Base-by-base conservation (phyloP, 1,140 invertebrate genomes). In the Vanessa atalanta region DNA sequence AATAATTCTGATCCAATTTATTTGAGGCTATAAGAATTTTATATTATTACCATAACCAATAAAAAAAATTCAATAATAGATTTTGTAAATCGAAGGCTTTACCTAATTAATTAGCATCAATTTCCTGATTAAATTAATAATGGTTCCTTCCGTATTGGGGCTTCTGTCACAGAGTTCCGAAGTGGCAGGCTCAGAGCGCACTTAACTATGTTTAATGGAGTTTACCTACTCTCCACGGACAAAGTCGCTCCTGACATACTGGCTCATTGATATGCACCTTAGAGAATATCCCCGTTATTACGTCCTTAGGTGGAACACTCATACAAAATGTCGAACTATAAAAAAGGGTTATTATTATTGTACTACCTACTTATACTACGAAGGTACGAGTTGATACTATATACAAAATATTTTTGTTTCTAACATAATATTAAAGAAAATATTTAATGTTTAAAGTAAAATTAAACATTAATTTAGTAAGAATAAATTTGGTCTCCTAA, bases 121-220 rank as follows among this genome's bases (percentile, higher is more conserved):
- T 70, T 55, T 70, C 51, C 60, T 64, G 47, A 64, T 71, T 63
- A 67, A 73, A 75, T 69, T 74, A 68, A 65, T 65, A 78, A 55
- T 53, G 69, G 61, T 69, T 65, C 47, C 26, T 31, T 31, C 26
- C 48, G 26, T 66, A 61, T 13, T 31, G 55, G 48, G 55, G 53
- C 47, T 68, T 47, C 69, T 67, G 73, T 75, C 73, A 70, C 47
- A 71, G 47, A 53, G 69, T 60, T 66, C 14, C 64, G 20, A 75
- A 75, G 68, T 71, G 68, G 55, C 65, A 67, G 68, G 53, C 64
- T 66, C 63, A 70, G 67, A 65, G 73, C 48, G 47, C 69, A 71
- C 73, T 75, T 75, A 67, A 71, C 73, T 63, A 71, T 71, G 65
- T 75, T 75, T 71, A 75, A 75, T 75, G 67, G 61, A 71, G 69